A percentile compares a stretch with the other conserved stretches of the same genome.
phyloP scores from a whole-genome alignment of 1,140 invertebrate genomes.

The Nasonia vitripennis region DNA sequence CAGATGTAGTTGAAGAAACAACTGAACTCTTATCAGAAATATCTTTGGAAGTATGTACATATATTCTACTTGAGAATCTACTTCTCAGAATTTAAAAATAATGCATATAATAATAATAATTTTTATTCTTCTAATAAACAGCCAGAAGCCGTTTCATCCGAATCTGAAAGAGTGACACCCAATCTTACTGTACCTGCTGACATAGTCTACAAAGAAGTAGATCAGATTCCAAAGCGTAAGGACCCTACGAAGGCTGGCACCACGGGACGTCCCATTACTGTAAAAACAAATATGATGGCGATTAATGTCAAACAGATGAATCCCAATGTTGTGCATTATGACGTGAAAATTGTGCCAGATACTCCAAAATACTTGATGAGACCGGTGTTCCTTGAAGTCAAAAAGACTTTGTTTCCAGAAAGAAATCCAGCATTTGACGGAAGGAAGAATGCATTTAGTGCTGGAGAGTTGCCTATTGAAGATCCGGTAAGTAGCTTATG shows the following conservation, averaged over 20 bases:
- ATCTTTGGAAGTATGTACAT: neutral
- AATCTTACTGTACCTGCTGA: neutral
- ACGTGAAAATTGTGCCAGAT: constrained; percentile 75
- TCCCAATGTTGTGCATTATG: constrained; percentile 74
- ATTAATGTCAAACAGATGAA: constrained; percentile 72
- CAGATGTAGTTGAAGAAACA: neutral
- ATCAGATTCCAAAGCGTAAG: constrained; percentile 56
- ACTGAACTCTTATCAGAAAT: neutral
- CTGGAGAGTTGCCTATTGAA: constrained; percentile 59
- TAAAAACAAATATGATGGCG: constrained; percentile 78
- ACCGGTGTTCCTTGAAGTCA: constrained; percentile 64
- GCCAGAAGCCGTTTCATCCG: neutral
- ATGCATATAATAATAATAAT: neutral
- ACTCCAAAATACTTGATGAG: constrained; percentile 73
- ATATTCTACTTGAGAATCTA: neutral
- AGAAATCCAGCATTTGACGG: constrained; percentile 83
- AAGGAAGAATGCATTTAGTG: constrained; percentile 79
- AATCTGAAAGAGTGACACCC: neutral
- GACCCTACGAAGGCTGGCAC: constrained; percentile 65
- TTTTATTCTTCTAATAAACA: neutral
- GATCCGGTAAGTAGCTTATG: constrained; percentile 53
- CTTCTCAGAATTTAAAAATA: neutral
- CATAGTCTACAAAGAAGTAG: neutral
- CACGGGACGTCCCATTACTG: constrained; percentile 67
- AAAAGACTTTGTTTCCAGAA: constrained; percentile 59